Evolutionary conservation across 2,797 vertebrate species (phyloP), one percentile per base, ranked within the genome.

Genomic region (Harpagifer antarcticus): DNA sequence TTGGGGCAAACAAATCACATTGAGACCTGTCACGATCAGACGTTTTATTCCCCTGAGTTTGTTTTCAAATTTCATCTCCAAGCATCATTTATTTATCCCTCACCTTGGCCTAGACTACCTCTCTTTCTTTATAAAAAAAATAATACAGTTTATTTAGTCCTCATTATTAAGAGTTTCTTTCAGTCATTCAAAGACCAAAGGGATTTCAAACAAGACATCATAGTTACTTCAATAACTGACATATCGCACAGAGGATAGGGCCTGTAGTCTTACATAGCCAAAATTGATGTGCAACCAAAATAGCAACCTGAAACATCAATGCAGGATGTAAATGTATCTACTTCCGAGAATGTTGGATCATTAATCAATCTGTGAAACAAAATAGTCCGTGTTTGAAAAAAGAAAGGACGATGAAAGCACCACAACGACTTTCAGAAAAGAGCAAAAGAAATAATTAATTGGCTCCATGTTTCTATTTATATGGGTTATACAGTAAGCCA

Each of bases 281-380:
- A 57, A 82, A 91, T 83, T 84, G 86, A 87, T 88, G 82, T 40
- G 77, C 79, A 81, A 69, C 83, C 70, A 85, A 93, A 93, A 94
- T 90, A 92, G 88, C 58, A 84, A 79, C 27, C 54, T 66, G 78
- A 79, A 85, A 90, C 86, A 83, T 90, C 87, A 81, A 88, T 92
- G 89, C 91, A 93, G 92, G 89, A 92, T 91, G 93, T 82, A 91
- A 94, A 91, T 69, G 62, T 82, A 93, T 92, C 88, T 87, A 86
- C 83, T 89, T 27, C 50, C 79, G 58, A 78, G 84, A 75, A 83
- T 59, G 82, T 88, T 84, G 90, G 84, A 91, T 91, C 91, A 91
- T 86, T 89, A 93, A 94, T 95, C 92, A 93, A 93, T 93, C 88
- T 81, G 68, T 90, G 91, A 91, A 95, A 94, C 87, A 60, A 91